These are phyloP conservation scores for Drosophila suboccidentalis DNA, from an alignment of 2,888 invertebrate species.

Conservation along the genomic window DNA sequence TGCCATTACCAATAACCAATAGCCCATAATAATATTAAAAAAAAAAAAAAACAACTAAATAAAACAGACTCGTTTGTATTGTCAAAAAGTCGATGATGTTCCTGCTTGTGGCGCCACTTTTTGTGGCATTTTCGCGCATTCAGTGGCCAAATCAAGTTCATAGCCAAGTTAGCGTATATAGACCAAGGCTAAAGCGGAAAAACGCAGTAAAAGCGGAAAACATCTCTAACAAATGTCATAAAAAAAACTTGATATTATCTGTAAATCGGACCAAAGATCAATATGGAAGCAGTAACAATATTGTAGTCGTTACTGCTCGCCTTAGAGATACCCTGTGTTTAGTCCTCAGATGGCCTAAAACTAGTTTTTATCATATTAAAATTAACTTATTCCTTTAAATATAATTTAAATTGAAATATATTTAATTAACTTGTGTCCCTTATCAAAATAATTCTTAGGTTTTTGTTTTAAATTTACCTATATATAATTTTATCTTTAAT, in stretches of 20 bases:
- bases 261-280: neutral
- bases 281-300: neutral
- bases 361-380: too few relatives aligned
- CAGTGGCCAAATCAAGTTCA: conserved; percentile 43
- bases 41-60: neutral
- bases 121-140: neutral
- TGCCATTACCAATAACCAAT: conserved; percentile 24
- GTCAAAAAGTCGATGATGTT: conserved; percentile 16
- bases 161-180: conserved; percentile 30
- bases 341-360: neutral
- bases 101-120: conserved; percentile 34
- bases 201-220: conserved; percentile 28
- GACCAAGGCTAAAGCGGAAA: conserved; percentile 35
- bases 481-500: too few relatives aligned
- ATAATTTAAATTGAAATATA: too few relatives aligned
- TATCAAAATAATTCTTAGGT: too few relatives aligned
- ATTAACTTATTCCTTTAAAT: too few relatives aligned
- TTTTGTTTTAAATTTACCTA: too few relatives aligned
- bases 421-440: too few relatives aligned
- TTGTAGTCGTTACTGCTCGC: neutral
- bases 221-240: conserved; percentile 7
- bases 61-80: neutral
- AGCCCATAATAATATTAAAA: conserved; percentile 15
- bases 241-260: conserved; percentile 1
- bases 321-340: neutral